These are phyloP conservation scores for Pilophorus perplexus DNA, from an alignment of 2,888 invertebrate genomes.

Conservation along the genomic window DNA sequence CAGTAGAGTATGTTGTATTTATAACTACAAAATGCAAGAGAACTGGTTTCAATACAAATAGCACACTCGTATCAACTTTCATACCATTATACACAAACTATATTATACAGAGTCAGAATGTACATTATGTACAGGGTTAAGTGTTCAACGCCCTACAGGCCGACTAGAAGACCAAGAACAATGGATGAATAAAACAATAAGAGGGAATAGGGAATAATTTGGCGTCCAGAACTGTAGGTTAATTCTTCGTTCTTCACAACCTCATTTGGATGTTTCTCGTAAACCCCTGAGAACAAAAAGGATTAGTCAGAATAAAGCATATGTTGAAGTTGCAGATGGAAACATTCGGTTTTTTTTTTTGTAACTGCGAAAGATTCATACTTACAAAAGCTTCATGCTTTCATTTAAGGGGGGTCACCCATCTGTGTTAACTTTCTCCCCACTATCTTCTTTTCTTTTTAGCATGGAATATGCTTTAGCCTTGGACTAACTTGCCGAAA, in stretches of 20 bases:
- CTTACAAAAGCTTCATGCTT: too few relatives aligned
- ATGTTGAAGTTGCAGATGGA: not conserved
- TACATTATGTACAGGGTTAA: conserved; percentile 45
- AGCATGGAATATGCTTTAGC: too few relatives aligned
- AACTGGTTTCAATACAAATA: conserved; percentile 23
- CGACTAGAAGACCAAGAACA: conserved; percentile 46
- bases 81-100: conserved; percentile 41
- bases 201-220: conserved; percentile 39
- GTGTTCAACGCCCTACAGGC: conserved; percentile 45
- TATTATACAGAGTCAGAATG: conserved; percentile 45
- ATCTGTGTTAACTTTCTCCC: too few relatives aligned
- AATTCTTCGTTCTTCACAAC: conserved; percentile 90
- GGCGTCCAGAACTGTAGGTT: conserved; percentile 63
- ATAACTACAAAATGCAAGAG: conserved; percentile 23
- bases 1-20: conserved; percentile 6
- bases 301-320: not conserved
- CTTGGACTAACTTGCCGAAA: too few relatives aligned
- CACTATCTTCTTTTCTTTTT: too few relatives aligned
- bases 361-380: too few relatives aligned
- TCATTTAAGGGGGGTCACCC: too few relatives aligned
- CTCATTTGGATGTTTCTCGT: conserved; percentile 85
- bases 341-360: too few relatives aligned
- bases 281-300: conserved; percentile 71
- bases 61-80: conserved; percentile 36
- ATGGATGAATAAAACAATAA: conserved; percentile 41